Conservation (phyloP, 2,888 invertebrate species). For the Rhingia rostrata region DNA sequence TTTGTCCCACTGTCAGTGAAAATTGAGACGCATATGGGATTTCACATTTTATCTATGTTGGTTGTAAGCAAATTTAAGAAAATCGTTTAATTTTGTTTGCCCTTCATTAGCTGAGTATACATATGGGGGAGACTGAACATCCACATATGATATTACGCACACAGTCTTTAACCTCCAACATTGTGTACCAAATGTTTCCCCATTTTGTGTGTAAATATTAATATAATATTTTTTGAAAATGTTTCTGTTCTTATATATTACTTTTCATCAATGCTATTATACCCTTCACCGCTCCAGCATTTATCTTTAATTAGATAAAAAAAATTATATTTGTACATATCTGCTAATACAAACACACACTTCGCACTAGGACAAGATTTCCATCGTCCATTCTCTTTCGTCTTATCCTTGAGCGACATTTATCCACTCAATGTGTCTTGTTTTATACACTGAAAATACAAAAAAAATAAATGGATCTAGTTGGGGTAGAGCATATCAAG, state of each 20-base stretch:
- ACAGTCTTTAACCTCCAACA: not conserved
- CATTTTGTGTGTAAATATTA: constrained; percentile 1
- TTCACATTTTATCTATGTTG: not conserved
- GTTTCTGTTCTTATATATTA: not conserved
- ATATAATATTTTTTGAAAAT: not conserved
- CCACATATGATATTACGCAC: not conserved
- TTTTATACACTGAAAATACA: not conserved
- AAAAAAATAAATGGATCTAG: not conserved
- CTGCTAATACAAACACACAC: constrained; percentile 11
- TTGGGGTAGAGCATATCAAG: constrained; percentile 21
- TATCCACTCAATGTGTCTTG: not conserved
- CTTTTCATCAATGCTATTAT: not conserved
- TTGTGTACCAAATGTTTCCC: not conserved
- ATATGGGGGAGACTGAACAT: not conserved
- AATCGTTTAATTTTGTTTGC: constrained; percentile 12
- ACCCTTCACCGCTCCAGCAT: not conserved
- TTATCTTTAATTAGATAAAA: constrained; percentile 19
- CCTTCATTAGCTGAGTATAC: constrained; percentile 5
- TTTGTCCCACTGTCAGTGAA: too few relatives aligned
- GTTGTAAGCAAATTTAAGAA: not conserved
- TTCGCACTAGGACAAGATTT: constrained; percentile 25
- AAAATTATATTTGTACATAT: not conserved
- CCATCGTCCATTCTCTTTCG: not conserved
- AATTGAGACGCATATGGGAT: constrained; percentile 4
- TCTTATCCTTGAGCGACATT: constrained; percentile 25